Evolutionary conservation across 1,140 invertebrate genomes (phyloP).

Genomic region (Drosophila lini): DNA sequence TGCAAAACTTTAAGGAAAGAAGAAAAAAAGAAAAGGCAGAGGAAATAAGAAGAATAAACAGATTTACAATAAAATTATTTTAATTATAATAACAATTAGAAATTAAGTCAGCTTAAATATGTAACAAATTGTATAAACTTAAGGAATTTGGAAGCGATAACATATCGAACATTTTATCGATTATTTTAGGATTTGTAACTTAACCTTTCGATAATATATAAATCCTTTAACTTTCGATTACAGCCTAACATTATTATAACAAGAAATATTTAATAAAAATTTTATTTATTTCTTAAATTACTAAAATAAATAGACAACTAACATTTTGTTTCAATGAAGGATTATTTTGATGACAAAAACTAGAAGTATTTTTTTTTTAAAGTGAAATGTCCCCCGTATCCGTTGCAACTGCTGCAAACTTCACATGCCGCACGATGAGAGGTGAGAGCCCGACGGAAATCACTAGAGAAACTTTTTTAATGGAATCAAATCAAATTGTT

Average conservation of each 20-base stretch:
- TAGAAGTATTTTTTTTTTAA: background rate
- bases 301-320: too few species aligned
- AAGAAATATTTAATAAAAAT: background rate
- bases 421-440: slow-evolving; percentile 39
- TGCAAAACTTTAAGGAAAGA: background rate
- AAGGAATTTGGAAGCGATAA: too few species aligned
- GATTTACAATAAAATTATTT: background rate
- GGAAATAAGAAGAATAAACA: too few species aligned
- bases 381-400: slow-evolving; percentile 16
- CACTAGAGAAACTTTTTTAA: slow-evolving; percentile 82
- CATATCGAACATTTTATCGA: too few species aligned
- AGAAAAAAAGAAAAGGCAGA: background rate
- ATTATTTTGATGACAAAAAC: background rate
- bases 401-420: slow-evolving; percentile 54
- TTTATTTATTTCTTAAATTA: background rate
- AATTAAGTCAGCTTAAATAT: too few species aligned
- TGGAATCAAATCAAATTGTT: slow-evolving; percentile 84
- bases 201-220: too few species aligned
- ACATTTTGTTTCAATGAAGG: background rate
- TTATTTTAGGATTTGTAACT: too few species aligned
- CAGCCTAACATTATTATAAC: background rate
- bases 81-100: background rate
- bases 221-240: too few species aligned
- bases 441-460: slow-evolving; percentile 59
- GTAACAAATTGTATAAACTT: too few species aligned